phyloP scores from a whole-genome alignment of 2,888 invertebrate genomes.

The Stenichneumon culpator region DNA sequence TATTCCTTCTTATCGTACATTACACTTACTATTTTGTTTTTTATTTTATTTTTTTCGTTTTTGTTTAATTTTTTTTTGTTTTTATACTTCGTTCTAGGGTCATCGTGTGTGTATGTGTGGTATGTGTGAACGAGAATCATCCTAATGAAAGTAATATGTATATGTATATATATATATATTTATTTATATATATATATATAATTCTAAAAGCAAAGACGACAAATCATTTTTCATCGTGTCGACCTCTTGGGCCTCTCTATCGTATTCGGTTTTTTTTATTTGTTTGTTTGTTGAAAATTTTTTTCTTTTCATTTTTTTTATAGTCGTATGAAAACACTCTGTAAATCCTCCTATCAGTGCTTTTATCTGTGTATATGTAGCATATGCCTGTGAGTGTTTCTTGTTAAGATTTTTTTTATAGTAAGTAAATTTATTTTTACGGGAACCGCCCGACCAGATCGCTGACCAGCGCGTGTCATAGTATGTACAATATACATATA shows the following conservation, averaged over 20 bases:
- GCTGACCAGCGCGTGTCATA: slow-evolving; percentile 19
- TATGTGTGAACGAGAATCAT: slow-evolving; percentile 45
- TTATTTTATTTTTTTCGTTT: slow-evolving; percentile 32
- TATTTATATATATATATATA: slow-evolving; percentile 43
- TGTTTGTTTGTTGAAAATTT: not conserved
- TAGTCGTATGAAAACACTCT: slow-evolving; percentile 35
- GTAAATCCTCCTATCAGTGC: slow-evolving; percentile 44
- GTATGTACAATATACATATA: slow-evolving; percentile 23
- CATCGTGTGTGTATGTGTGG: slow-evolving; percentile 56
- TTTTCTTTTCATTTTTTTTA: slow-evolving; percentile 9
- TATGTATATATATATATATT: slow-evolving; percentile 22
- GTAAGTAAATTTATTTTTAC: slow-evolving; percentile 39
- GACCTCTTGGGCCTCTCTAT: slow-evolving; percentile 14
- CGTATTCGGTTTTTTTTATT: not conserved
- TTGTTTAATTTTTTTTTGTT: slow-evolving; percentile 14
- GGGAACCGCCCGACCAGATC: slow-evolving; percentile 12
- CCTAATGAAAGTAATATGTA: slow-evolving; percentile 39
- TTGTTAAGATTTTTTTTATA: slow-evolving; percentile 12
- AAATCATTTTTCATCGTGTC: slow-evolving; percentile 39
- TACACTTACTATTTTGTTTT: slow-evolving; percentile 69
- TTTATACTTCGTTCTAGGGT: slow-evolving; percentile 61
- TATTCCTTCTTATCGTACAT: slow-evolving; percentile 71
- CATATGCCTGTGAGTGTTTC: slow-evolving; percentile 25
- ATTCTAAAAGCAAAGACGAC: slow-evolving; percentile 45
- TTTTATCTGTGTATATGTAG: slow-evolving; percentile 52